Conservation (phyloP, 2,888 invertebrate species). For the Leptinotarsa rubiginosa region DNA sequence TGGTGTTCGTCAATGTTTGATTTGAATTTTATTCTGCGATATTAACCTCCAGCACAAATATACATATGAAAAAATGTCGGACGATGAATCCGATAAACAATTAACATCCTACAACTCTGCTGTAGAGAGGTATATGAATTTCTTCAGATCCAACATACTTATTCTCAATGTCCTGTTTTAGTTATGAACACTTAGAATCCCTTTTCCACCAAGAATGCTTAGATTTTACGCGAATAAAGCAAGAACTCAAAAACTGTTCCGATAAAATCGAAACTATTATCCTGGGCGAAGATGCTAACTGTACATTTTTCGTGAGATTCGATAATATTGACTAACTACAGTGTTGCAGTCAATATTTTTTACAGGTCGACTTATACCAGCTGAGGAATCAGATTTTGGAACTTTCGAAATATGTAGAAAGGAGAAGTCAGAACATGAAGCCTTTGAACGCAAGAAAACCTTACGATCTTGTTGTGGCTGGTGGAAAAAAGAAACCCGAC, state of each 20-base stretch:
- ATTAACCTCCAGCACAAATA: no score
- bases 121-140: slow-evolving; percentile 32
- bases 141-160: not conserved
- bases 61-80: slow-evolving; percentile 30
- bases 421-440: not conserved
- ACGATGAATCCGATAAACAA: slow-evolving; percentile 24
- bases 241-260: slow-evolving; percentile 31
- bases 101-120: slow-evolving; percentile 28
- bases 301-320: slow-evolving; percentile 32
- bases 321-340: not conserved
- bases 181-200: slow-evolving; percentile 37
- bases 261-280: slow-evolving; percentile 34
- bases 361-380: slow-evolving; percentile 39
- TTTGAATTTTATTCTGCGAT: slow-evolving; percentile 9
- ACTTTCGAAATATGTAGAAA: slow-evolving; percentile 28
- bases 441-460: slow-evolving; percentile 9
- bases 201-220: slow-evolving; percentile 28
- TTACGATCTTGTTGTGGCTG: not conserved
- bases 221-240: slow-evolving; percentile 24
- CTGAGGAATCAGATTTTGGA: slow-evolving; percentile 30
- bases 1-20: no score
- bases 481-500: not conserved
- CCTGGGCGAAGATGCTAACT: slow-evolving; percentile 28
- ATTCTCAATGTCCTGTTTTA: slow-evolving; percentile 25
- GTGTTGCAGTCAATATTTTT: not conserved